A percentile compares a stretch with the other conserved stretches of the same genome.
Evolutionary conservation across 2,797 vertebrate genomes (phyloP).

Genomic region (Darevskia mixta): DNA sequence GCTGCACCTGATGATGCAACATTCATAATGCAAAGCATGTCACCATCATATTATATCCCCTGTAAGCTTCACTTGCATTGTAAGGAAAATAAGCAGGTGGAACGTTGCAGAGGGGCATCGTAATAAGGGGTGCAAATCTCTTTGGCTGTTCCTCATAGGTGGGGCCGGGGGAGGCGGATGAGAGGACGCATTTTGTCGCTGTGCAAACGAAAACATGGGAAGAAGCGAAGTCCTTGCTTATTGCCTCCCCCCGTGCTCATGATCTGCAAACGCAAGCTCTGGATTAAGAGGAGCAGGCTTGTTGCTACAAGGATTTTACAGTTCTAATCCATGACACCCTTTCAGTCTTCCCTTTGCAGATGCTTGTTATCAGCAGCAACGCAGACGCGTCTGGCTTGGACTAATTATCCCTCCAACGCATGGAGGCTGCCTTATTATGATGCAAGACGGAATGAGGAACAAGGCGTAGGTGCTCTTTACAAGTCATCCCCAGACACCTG

Average conservation of each 20-base stretch:
- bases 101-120: conserved; percentile 18
- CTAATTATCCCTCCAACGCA: conserved; percentile 33
- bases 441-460: conserved; percentile 37
- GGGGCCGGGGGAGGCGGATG: background rate
- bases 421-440: background rate
- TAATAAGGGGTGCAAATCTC: conserved; percentile 25
- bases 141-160: fast-evolving
- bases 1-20: conserved; percentile 31
- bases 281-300: conserved; percentile 51
- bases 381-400: conserved; percentile 21
- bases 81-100: conserved; percentile 57
- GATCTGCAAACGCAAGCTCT: background rate
- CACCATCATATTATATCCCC: conserved; percentile 44
- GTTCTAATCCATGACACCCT: conserved; percentile 25
- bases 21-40: conserved; percentile 56
- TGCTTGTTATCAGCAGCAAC: conserved; percentile 54
- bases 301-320: conserved; percentile 42
- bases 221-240: conserved; percentile 10
- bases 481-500: too few species aligned
- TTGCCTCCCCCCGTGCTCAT: background rate
- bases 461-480: background rate
- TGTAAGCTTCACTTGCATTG: conserved; percentile 42
- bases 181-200: background rate
- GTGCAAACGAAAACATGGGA: background rate
- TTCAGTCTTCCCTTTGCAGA: conserved; percentile 23